Conservation (phyloP, 53 echinoderm and acorn worm genomes). For the Stichopus horrens region DNA sequence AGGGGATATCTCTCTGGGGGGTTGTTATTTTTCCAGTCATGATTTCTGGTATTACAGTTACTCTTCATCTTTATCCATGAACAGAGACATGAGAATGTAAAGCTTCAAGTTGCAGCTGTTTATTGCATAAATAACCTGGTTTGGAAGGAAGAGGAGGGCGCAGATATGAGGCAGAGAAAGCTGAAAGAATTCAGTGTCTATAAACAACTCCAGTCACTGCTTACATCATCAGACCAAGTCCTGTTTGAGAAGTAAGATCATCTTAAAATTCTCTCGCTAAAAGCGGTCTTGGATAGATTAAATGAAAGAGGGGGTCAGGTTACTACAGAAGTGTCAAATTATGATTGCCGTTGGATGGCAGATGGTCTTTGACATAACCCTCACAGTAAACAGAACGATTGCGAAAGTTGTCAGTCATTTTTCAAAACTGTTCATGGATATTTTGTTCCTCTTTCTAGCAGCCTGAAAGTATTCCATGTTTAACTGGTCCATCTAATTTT, state of each 20-base stretch:
- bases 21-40: neutral
- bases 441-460: no score
- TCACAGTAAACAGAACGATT: neutral
- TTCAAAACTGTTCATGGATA: no score
- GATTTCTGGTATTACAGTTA: neutral
- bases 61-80: neutral
- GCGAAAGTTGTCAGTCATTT: neutral
- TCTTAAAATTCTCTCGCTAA: neutral
- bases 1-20: neutral
- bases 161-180: conserved; percentile 80
- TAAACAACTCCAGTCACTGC: conserved; percentile 87
- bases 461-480: no score
- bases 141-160: conserved; percentile 98
- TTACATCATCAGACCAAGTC: conserved; percentile 75
- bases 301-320: no score
- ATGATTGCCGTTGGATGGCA: neutral
- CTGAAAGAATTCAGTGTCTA: conserved; percentile 92
- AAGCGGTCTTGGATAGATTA: neutral
- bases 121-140: conserved; percentile 98
- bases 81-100: conserved; percentile 93
- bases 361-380: neutral
- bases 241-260: conserved; percentile 90
- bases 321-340: no score
- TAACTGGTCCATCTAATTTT: no score
- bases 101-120: conserved; percentile 90